A percentile compares a stretch with the other conserved stretches of the same genome.
phyloP scores from a whole-genome alignment of 2,113 vertebrate species.

The Rhipidura dahli region DNA sequence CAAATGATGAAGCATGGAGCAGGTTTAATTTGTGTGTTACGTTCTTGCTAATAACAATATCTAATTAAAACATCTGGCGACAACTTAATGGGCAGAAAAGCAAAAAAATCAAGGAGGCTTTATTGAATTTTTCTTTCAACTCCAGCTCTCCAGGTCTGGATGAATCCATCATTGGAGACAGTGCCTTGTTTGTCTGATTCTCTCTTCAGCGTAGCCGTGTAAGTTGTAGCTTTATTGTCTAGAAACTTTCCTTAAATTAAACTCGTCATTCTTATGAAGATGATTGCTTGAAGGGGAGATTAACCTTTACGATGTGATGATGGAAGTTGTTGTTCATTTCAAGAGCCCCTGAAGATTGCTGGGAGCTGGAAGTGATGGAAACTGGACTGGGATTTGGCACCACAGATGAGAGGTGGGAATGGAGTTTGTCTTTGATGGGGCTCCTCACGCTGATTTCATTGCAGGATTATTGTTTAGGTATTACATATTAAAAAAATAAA shows the following conservation, averaged over 20 bases:
- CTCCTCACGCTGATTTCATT: neutral
- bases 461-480: neutral
- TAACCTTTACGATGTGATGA: constrained; percentile 10
- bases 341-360: neutral
- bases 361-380: neutral
- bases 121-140: constrained; percentile 23
- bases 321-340: neutral
- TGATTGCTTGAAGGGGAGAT: constrained; percentile 38
- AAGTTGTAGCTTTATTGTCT: constrained; percentile 9
- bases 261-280: neutral
- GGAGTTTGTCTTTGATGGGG: neutral
- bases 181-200: neutral
- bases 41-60: constrained; percentile 43
- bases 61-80: constrained; percentile 14
- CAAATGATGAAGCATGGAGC: neutral
- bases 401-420: neutral
- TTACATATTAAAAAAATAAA: neutral
- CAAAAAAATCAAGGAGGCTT: neutral
- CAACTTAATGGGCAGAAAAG: constrained; percentile 5
- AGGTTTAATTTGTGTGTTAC: constrained; percentile 14
- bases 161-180: neutral
- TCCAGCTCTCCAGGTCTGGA: constrained; percentile 2
- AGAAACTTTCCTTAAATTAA: constrained; percentile 33
- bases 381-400: neutral
- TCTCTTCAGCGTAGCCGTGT: neutral